Evolutionary conservation across 2,888 invertebrate species (phyloP), one percentile per base, ranked within the genome.

Genomic region (Ophion ellenae): DNA sequence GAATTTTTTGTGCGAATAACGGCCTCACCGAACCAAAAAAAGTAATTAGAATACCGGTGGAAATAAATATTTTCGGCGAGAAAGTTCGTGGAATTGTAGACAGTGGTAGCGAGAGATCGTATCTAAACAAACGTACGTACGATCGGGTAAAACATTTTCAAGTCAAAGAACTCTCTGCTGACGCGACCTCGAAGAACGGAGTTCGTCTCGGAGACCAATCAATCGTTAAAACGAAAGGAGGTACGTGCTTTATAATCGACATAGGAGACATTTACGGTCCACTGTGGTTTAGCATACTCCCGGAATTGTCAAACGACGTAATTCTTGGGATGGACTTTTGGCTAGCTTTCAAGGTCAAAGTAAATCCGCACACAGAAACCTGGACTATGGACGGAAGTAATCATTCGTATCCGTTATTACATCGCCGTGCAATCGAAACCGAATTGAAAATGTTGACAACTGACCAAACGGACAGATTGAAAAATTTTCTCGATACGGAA

Each of bases 211-310:
- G 76, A 9, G 84, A 84, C n/a, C 76, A 81, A 53, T 69, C 81
- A 1, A 10, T 81, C 11, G 66, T 80, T n/a, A 67, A 77, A 77
- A 73, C 76, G 9, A 24, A 36, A 17, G 84, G 81, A 2, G 84
- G 84, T 10, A 80, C 81, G 11, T 76, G 77, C 17, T 84, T 84
- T 11, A 14, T 84, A 61, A 40, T 40, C 40, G 40, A 40, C 40
- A 40, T 40, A 40, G 40, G 40, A 40, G 40, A 40, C 40, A 9
- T 81, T 4, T 70, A 81, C 61, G 84, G 84, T 2, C 75, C 81
- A 17, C 84, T 77, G 32, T 84, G 84, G 81, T 74, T 84, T 45
- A 84, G 84, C 57, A 45, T 81, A 11, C 20, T 84, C 6, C 73
- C 77, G 3, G 53, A 57, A 14, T 57, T 71, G 28, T 63, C 70